Conservation (phyloP, 2,888 invertebrate species). For the Carcina quercana region DNA sequence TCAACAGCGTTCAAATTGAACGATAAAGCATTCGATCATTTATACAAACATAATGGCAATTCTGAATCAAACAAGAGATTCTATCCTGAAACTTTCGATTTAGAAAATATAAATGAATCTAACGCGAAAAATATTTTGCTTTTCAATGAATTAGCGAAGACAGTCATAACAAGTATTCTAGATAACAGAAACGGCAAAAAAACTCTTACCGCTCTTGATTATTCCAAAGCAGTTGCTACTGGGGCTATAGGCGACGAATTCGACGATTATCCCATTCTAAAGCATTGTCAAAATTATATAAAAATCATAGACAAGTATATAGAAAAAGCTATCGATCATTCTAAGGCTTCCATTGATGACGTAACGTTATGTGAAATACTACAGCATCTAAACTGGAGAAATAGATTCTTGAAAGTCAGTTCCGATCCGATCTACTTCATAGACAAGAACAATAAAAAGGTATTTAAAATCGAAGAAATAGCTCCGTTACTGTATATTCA, state of each 20-base stretch:
- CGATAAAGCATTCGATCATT: constrained; percentile 22
- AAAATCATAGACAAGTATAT: constrained; percentile 60
- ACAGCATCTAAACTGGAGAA: constrained; percentile 70
- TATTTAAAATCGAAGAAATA: constrained; percentile 48
- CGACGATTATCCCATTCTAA: constrained; percentile 69
- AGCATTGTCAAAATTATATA: constrained; percentile 64
- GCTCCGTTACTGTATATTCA: constrained; percentile 79
- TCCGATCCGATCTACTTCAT: constrained; percentile 30
- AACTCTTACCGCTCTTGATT: constrained; percentile 48
- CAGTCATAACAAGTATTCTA: constrained; percentile 18
- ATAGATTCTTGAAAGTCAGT: constrained; percentile 58
- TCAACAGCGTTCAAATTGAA: constrained; percentile 26
- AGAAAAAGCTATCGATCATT: constrained; percentile 35
- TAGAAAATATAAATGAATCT: constrained; percentile 23
- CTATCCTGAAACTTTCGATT: constrained; percentile 35
- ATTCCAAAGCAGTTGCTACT: constrained; percentile 58
- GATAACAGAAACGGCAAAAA: constrained; percentile 14
- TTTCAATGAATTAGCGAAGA: constrained; percentile 48
- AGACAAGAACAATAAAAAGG: constrained; percentile 2
- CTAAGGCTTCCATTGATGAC: constrained; percentile 37
- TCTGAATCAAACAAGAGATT: constrained; percentile 35
- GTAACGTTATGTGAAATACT: constrained; percentile 51
- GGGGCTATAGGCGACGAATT: constrained; percentile 62
- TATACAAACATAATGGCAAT: constrained; percentile 16
- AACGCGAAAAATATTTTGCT: constrained; percentile 61